These are phyloP conservation scores for Sphenopsis melanotis DNA, from an alignment of 2,797 vertebrate species.

Conservation along the genomic window DNA sequence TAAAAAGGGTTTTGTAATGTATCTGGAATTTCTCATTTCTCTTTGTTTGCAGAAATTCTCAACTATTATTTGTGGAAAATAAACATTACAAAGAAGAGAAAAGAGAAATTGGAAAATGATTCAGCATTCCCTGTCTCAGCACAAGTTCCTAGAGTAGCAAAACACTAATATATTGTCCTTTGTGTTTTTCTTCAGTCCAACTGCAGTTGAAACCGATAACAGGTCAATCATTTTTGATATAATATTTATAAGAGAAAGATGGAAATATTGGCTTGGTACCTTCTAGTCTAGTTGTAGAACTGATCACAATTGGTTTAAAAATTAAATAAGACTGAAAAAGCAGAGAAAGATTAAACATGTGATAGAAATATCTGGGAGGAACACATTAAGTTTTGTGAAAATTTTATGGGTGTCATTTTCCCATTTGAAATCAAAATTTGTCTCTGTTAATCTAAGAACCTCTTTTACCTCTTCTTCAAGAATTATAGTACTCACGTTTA, in stretches of 20 bases:
- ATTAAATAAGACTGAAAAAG: neutral
- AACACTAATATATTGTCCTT: neutral
- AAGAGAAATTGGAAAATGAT: neutral
- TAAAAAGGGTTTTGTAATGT: accelerated
- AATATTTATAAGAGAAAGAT: neutral
- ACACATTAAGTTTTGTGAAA: neutral
- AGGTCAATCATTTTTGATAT: accelerated
- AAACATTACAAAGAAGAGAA: neutral
- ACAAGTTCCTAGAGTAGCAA: neutral
- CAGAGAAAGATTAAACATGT: neutral
- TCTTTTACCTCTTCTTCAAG: neutral
- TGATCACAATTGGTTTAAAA: neutral
- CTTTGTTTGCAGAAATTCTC: neutral
- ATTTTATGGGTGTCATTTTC: neutral
- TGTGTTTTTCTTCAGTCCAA: neutral
- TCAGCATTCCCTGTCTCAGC: neutral
- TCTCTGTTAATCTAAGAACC: neutral
- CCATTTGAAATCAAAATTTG: neutral
- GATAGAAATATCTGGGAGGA: neutral
- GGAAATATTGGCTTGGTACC: neutral
- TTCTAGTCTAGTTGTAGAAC: neutral
- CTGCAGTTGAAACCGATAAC: neutral
- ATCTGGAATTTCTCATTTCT: neutral
- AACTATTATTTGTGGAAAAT: neutral
- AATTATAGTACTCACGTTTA: neutral